Percentiles rank a stretch among this genome's conserved stretches.
These are phyloP conservation scores for Vireo altiloquus DNA, from an alignment of 2,113 vertebrate genomes.

Conservation along the genomic window DNA sequence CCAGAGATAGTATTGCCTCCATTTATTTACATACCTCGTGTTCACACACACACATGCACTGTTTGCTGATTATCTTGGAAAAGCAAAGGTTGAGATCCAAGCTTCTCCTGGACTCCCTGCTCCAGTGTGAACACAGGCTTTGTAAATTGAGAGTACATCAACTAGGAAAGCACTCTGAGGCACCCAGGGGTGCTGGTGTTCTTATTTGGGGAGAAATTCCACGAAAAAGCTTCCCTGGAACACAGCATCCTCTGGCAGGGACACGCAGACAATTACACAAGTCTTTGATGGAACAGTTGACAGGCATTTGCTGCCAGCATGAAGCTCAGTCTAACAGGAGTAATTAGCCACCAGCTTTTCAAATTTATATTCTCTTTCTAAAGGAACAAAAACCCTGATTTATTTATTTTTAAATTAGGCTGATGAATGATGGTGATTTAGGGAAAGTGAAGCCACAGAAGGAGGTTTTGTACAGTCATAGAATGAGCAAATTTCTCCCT, in stretches of 20 bases:
- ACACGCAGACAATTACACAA: background rate
- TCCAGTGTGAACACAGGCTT: background rate
- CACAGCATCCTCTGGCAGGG: background rate
- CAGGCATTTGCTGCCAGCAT: background rate
- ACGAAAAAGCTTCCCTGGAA: background rate
- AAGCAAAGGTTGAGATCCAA: background rate
- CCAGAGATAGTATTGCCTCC: background rate
- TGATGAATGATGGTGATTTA: background rate
- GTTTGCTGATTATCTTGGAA: conserved; percentile 13
- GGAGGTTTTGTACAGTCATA: background rate
- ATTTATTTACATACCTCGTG: conserved; percentile 13
- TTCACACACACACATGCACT: background rate
- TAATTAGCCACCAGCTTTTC: conserved; percentile 10
- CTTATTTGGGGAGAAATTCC: background rate
- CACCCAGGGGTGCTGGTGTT: background rate
- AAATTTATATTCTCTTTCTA: background rate
- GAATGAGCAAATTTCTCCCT: background rate
- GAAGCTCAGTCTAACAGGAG: background rate
- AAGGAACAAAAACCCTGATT: accelerated
- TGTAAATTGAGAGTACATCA: background rate
- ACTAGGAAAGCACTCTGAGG: background rate
- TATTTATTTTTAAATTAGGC: background rate
- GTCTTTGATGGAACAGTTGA: background rate
- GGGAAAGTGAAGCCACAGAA: background rate
- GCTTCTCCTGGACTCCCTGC: background rate